phyloP scores from a whole-genome alignment of 2,797 vertebrate species.

The Tarsius wallacei region DNA sequence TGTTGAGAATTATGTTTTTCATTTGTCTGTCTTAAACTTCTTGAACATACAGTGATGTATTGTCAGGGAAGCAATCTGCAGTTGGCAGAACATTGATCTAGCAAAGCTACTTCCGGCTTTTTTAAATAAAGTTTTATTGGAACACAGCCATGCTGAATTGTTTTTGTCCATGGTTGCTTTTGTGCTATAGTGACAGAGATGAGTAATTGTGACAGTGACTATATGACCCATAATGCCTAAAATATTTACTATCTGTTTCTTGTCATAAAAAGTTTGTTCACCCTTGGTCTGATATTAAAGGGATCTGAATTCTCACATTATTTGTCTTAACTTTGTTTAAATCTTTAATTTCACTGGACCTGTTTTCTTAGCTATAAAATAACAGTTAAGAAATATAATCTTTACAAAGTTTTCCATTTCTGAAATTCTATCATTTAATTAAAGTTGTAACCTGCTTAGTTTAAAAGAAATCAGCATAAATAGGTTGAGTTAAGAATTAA shows the following conservation, averaged over 20 bases:
- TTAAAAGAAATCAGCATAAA: conserved; percentile 53
- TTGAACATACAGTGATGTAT: conserved; percentile 27
- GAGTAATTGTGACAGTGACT: conserved; percentile 33
- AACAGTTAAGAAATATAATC: not conserved
- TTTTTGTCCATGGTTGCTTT: not conserved
- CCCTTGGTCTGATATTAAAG: not conserved
- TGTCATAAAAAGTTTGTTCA: conserved; percentile 32
- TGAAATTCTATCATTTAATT: conserved; percentile 51
- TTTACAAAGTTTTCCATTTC: not conserved
- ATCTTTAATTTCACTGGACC: conserved; percentile 32
- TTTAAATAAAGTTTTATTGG: conserved; percentile 30
- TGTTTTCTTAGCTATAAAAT: not conserved
- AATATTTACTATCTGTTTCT: not conserved
- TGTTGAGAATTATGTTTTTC: conserved; percentile 23
- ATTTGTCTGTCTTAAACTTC: not conserved
- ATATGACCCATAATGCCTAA: not conserved
- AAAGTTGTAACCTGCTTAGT: conserved; percentile 6
- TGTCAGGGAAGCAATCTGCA: not conserved
- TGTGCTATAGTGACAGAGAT: not conserved
- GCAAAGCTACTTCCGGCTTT: not conserved
- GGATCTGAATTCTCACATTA: not conserved
- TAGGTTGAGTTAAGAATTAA: conserved; percentile 48
- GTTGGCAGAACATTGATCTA: not conserved
- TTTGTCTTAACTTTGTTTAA: not conserved
- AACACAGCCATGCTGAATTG: not conserved